A percentile compares a stretch with the other conserved stretches of the same genome.
Conservation (phyloP, 2,113 vertebrate genomes). For the Onychorhynchus coronatus region DNA sequence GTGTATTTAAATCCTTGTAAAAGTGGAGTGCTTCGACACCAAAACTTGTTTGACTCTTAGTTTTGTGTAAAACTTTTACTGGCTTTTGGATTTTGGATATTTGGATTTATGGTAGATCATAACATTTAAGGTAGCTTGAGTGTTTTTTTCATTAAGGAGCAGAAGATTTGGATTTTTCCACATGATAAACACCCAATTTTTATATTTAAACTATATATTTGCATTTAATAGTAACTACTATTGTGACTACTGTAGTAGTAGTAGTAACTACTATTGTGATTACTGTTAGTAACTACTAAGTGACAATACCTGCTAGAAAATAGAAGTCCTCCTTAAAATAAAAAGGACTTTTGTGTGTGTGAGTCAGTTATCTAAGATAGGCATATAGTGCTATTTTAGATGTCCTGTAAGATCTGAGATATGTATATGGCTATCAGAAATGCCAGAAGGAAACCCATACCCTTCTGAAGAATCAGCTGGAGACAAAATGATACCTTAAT, state of each 20-base stretch:
- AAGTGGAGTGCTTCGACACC: background rate
- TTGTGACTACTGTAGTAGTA: no score
- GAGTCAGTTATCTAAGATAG: background rate
- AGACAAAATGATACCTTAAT: background rate
- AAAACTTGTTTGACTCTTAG: background rate
- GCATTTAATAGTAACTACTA: background rate
- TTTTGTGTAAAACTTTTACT: background rate
- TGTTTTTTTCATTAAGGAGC: background rate
- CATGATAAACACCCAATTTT: fast-evolving
- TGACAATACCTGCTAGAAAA: background rate
- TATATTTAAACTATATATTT: background rate
- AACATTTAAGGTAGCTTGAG: background rate
- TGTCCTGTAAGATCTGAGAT: background rate
- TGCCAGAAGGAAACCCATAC: background rate
- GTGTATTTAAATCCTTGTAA: background rate
- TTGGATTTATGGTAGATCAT: background rate
- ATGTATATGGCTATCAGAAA: background rate
- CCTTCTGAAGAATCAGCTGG: background rate
- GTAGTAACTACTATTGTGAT: no score
- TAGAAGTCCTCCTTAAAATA: background rate
- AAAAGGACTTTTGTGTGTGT: background rate
- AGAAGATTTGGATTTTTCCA: background rate
- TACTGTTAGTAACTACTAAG: no score
- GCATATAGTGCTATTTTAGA: background rate
- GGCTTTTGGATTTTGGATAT: background rate